These are phyloP conservation scores for Potamarius usumacintae DNA, from an alignment of 2,113 vertebrate species.

Conservation along the genomic window DNA sequence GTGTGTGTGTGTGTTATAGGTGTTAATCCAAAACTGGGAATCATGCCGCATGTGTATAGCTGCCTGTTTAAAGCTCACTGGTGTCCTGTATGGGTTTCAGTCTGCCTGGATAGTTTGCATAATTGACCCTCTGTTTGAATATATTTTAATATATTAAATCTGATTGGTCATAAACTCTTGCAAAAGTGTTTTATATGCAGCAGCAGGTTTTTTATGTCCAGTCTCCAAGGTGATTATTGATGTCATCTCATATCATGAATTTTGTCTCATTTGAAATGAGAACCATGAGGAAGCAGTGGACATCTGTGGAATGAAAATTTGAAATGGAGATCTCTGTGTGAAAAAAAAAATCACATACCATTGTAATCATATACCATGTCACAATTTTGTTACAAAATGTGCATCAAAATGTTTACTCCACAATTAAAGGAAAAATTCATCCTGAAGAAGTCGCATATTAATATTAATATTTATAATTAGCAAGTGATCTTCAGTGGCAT, in stretches of 20 bases:
- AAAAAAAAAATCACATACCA: neutral
- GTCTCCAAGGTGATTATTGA: slow-evolving; percentile 55
- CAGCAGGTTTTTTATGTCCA: slow-evolving; percentile 41
- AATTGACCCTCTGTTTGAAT: slow-evolving; percentile 55
- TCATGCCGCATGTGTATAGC: slow-evolving; percentile 32
- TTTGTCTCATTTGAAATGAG: slow-evolving; percentile 40
- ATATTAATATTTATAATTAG: neutral
- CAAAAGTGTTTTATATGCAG: slow-evolving; percentile 55
- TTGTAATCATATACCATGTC: neutral
- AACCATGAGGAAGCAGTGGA: slow-evolving; percentile 12
- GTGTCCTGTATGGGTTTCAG: slow-evolving; percentile 47
- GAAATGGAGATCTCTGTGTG: neutral
- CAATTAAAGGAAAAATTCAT: neutral
- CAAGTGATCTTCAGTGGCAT: neutral
- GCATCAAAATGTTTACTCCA: neutral
- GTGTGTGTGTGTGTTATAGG: slow-evolving; percentile 14
- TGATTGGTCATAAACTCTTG: slow-evolving; percentile 52
- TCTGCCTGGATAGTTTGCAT: slow-evolving; percentile 50
- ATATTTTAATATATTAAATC: slow-evolving; percentile 56
- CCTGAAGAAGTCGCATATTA: neutral
- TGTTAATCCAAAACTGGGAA: slow-evolving; percentile 20
- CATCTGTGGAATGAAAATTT: slow-evolving; percentile 26
- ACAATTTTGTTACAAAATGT: neutral
- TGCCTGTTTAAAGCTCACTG: slow-evolving; percentile 46
- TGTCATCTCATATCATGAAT: slow-evolving; percentile 50